Evolutionary conservation across 1,140 invertebrate species (phyloP), one percentile per base, ranked within the genome.

Genomic region (Psilanteris sp.): DNA sequence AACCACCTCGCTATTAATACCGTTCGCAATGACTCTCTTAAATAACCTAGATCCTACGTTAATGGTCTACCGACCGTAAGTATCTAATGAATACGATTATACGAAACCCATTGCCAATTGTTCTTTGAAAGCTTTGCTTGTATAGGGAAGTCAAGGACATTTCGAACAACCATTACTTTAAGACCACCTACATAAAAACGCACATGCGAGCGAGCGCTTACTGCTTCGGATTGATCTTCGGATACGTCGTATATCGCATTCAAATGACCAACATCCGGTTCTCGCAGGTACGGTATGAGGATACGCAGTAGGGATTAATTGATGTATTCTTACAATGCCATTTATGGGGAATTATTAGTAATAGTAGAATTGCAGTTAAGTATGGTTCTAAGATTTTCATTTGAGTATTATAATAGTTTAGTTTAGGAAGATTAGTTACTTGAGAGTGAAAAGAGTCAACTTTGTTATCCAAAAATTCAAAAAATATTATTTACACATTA

Each of bases 181-280:
- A 88, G 59, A 89, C 88, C 26, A 89, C 88, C 3, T 94, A 93
- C 59, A 91, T 93, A 1, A 93, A 92, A 80, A 93, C 92, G 1
- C 92, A 94, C 75, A 93, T 93, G 90, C 90, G 92, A 79, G 91
- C 92, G 36, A 90, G 86, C 36, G 88, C 91, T 0, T 94, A 94
- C 73, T 91, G 90, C 62, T 88, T 92, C 78, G 93, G 92, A 29
- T 76, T 94, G 32, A 54, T 91, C 15, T 90, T 90, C 66, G 92
- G 91, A 14, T 93, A 92, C 67, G 78, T 92, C n/a, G 87, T 91
- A 7, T 90, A 92, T 79, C 85, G 88, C 46, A 88, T 93, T 32
- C 91, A 93, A 81, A 87, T 84, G 34, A 85, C 89, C 50, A 87
- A 91, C 87, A 91, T 75, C 29, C 87, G 89, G 85, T 81, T 81